phyloP scores from a whole-genome alignment of 2,797 vertebrate species.

The Cheirogaleus major region DNA sequence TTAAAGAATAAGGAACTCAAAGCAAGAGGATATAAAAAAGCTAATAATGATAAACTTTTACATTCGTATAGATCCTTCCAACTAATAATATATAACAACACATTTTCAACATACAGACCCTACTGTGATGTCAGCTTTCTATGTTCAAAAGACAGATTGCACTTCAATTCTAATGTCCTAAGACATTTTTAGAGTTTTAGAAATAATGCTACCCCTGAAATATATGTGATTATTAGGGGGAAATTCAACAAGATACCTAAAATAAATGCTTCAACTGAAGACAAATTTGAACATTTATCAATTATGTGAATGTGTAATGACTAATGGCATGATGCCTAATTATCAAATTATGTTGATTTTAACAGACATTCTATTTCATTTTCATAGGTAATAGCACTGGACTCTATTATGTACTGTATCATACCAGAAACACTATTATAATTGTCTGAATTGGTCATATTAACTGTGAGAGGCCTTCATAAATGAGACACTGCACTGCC shows the following conservation, averaged over 20 bases:
- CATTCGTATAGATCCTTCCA: background rate
- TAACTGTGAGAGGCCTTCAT: constrained; percentile 39
- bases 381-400: background rate
- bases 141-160: background rate
- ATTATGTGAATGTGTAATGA: background rate
- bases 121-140: background rate
- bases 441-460: background rate
- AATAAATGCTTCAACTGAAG: background rate
- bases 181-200: constrained; percentile 25
- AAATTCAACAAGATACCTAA: background rate
- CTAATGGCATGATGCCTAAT: background rate
- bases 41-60: background rate
- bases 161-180: background rate
- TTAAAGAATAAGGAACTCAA: constrained; percentile 35
- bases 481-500: constrained; percentile 15
- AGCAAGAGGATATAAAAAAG: background rate
- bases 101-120: background rate
- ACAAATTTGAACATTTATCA: background rate
- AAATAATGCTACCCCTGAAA: constrained; percentile 8
- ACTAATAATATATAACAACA: background rate
- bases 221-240: background rate
- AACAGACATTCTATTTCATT: background rate
- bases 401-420: background rate
- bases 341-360: constrained; percentile 1
- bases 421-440: background rate